These are phyloP conservation scores for Semicossyphus pulcher DNA, from an alignment of 2,113 vertebrate genomes.

Conservation along the genomic window DNA sequence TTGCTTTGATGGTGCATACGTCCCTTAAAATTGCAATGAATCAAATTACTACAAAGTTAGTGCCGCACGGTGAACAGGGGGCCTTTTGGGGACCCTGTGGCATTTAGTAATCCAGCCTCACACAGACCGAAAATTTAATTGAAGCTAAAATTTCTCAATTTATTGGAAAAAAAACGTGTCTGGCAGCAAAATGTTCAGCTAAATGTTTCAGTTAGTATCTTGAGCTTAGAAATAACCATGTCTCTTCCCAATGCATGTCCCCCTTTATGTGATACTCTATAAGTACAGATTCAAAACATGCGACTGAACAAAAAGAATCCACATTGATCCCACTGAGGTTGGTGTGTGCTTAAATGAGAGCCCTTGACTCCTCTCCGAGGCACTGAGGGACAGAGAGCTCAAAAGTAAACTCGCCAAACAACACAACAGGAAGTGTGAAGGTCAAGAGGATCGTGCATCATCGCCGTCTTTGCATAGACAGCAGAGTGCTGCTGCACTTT, in stretches of 20 bases:
- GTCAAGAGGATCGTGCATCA: slow-evolving; percentile 72
- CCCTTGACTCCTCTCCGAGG: slow-evolving; percentile 11
- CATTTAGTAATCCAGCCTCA: background rate
- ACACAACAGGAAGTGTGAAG: slow-evolving; percentile 75
- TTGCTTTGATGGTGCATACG: background rate
- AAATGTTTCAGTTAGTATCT: too few relatives aligned
- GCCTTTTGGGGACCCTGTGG: background rate
- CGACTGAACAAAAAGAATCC: background rate
- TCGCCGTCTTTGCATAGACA: slow-evolving; percentile 72
- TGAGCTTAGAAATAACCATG: background rate
- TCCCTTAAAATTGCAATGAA: background rate
- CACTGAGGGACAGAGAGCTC: slow-evolving; percentile 44
- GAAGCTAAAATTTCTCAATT: background rate
- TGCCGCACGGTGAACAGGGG: slow-evolving; percentile 6
- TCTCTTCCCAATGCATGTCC: background rate
- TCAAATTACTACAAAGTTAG: slow-evolving; percentile 6
- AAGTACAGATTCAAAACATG: background rate
- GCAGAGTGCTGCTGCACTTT: slow-evolving; percentile 73
- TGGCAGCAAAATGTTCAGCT: background rate
- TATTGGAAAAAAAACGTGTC: background rate
- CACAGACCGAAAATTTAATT: background rate
- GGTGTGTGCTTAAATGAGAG: slow-evolving; percentile 12
- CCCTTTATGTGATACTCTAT: background rate
- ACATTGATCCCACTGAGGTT: background rate
- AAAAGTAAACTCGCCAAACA: slow-evolving; percentile 75